Percentiles rank a stretch among this genome's conserved stretches.
These are phyloP conservation scores for Cyanoderma ruficeps DNA, from an alignment of 2,113 vertebrate species.

Conservation along the genomic window DNA sequence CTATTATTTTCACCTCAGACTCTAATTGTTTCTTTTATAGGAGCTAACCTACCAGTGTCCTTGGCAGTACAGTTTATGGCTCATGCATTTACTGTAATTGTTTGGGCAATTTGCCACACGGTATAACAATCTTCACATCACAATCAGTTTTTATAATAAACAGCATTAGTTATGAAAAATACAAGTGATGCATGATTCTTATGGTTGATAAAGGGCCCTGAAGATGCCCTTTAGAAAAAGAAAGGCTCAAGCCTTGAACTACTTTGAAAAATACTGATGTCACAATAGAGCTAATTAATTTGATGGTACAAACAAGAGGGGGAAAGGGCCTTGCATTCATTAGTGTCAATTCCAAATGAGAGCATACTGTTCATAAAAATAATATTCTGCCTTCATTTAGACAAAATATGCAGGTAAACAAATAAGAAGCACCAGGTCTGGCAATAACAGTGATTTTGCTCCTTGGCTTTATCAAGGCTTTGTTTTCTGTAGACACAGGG, in stretches of 20 bases:
- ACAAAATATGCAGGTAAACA: constrained; percentile 47
- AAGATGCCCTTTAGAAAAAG: constrained; percentile 59
- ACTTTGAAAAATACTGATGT: constrained; percentile 41
- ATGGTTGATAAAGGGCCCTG: constrained; percentile 43
- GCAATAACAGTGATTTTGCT: not conserved
- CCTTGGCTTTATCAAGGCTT: not conserved
- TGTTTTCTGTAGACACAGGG: not conserved
- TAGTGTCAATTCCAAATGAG: constrained; percentile 59
- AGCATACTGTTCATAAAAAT: constrained; percentile 11
- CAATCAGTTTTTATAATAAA: constrained; percentile 62
- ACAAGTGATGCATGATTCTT: constrained; percentile 44
- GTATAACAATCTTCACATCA: constrained; percentile 61
- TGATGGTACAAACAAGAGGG: constrained; percentile 57
- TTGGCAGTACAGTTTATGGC: constrained; percentile 64
- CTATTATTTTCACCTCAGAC: constrained; percentile 68
- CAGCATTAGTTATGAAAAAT: constrained; percentile 63
- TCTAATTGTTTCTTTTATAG: constrained; percentile 74
- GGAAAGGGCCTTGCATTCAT: constrained; percentile 59
- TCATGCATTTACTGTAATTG: constrained; percentile 68
- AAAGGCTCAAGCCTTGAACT: constrained; percentile 48
- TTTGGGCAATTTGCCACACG: constrained; percentile 68
- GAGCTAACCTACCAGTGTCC: constrained; percentile 60
- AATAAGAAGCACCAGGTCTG: not conserved
- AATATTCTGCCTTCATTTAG: constrained; percentile 30
- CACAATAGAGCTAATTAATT: constrained; percentile 68